Base-by-base conservation (phyloP, 1,140 invertebrate species). In the Lasioglossum baleicum region DNA sequence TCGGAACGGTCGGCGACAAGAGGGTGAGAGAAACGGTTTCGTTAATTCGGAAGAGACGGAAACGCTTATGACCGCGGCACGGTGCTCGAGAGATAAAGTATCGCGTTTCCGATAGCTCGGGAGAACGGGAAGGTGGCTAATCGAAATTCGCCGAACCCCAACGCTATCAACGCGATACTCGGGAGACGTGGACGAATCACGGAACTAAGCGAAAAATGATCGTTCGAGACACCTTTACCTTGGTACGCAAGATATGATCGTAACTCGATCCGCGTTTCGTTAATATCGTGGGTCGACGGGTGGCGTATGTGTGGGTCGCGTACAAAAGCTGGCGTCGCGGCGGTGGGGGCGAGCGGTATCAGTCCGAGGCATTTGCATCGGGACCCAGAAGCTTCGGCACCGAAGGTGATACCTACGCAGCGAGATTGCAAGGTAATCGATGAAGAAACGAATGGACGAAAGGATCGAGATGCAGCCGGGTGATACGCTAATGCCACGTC, bases 401-500 rank as follows among this genome's bases (percentile, higher is more conserved):
- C 82, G 60, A 84, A 75, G 83, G 75, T 82, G 79, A 68, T 87
- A 84, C 77, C 75, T 80, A 84, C 76, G 79, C 67, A 80, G n/a
- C 75, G 58, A 67, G 79, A 84, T 79, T 75, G 81, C 81, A 51
- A 71, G 60, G 75, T 75, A 70, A 84, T 72, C 74, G 82, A 85
- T 65, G 82, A 86, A 87, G 82, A 78, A 80, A 86, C 82, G 80
- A 56, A 80, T 69, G 81, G 70, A 40, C 79, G 73, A 67, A 86
- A 70, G 81, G 81, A 82, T 87, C 75, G 82, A 88, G 87, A 88
- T 88, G 44, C 69, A 78, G 48, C 53, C 78, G n/a, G 56, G 22
- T 56, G 87, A 88, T 88, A 88, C 82, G 84, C 80, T 88, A 88
- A 88, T 88, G 82, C 85, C 83, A 76, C 74, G 87, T 86, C 84